Conservation (phyloP, 2,888 invertebrate genomes). For the Plutella xylostella region DNA sequence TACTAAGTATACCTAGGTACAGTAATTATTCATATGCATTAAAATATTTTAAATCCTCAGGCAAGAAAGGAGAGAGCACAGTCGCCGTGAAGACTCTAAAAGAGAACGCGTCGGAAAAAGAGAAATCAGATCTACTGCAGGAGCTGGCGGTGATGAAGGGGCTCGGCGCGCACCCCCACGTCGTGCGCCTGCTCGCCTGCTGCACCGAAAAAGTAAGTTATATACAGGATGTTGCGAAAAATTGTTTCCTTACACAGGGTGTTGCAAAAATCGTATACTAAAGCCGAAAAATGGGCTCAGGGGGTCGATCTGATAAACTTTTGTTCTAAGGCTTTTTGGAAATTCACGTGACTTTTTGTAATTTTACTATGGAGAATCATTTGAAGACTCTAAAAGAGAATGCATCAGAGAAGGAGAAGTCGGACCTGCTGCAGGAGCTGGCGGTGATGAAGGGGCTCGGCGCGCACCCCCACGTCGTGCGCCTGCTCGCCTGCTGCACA, state of each 20-base stretch:
- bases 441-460: constrained; percentile 93
- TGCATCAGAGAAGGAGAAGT: constrained; percentile 87
- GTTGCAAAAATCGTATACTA: no score
- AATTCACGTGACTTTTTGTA: no score
- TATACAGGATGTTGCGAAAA: no score
- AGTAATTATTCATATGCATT: no score
- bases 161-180: constrained; percentile 90
- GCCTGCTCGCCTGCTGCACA: constrained; percentile 89
- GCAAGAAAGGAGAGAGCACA: constrained; percentile 78
- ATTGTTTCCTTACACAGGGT: no score
- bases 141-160: constrained; percentile 94
- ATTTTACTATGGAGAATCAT: no score
- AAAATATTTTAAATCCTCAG: constrained; percentile 37
- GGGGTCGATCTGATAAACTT: no score
- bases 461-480: constrained; percentile 90
- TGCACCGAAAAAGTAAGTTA: constrained; percentile 84
- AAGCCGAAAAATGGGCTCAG: no score
- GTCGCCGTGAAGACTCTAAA: constrained; percentile 96
- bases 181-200: constrained; percentile 88
- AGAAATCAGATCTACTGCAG: constrained; percentile 86
- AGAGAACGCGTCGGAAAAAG: constrained; percentile 90
- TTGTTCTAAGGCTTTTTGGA: no score
- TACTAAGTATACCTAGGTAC: no score
- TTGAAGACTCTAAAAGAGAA: constrained; percentile 95
- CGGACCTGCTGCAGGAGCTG: constrained; percentile 87